These are phyloP conservation scores for Deroptyus accipitrinus DNA, from an alignment of 2,113 vertebrate species.

Conservation along the genomic window DNA sequence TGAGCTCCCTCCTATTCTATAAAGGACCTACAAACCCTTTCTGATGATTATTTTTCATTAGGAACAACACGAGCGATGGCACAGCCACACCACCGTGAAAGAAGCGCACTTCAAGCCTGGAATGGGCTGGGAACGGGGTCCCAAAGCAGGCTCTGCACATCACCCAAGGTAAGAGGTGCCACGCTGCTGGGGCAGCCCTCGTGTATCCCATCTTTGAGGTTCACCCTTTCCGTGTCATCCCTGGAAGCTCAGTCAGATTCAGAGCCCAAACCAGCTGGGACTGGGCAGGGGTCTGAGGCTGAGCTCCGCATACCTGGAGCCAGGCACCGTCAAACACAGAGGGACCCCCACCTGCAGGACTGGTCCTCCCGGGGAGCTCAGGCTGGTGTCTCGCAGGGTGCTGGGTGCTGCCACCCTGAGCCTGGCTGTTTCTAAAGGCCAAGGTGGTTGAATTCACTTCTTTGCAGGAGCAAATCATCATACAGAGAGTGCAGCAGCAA, in stretches of 20 bases:
- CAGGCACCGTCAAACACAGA: not conserved
- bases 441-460: not conserved
- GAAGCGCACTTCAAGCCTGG: not conserved
- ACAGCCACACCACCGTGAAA: fast-evolving
- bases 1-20: fast-evolving
- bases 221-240: not conserved
- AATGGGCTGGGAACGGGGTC: not conserved
- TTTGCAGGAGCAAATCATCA: not conserved
- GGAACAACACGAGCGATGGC: fast-evolving
- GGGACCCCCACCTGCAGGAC: not conserved
- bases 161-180: not conserved
- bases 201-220: not conserved
- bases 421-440: not conserved
- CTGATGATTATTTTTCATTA: not conserved
- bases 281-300: not conserved
- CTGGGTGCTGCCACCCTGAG: not conserved
- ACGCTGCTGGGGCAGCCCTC: not conserved
- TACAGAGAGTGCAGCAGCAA: not conserved
- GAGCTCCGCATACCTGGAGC: not conserved
- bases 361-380: not conserved
- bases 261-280: not conserved
- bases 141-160: not conserved
- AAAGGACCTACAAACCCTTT: not conserved
- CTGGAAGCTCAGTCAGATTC: not conserved
- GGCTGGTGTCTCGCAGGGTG: not conserved